Percentiles rank a stretch among this genome's conserved stretches.
Conservation (phyloP, 2,113 vertebrate genomes). For the Eurystomus gularis region DNA sequence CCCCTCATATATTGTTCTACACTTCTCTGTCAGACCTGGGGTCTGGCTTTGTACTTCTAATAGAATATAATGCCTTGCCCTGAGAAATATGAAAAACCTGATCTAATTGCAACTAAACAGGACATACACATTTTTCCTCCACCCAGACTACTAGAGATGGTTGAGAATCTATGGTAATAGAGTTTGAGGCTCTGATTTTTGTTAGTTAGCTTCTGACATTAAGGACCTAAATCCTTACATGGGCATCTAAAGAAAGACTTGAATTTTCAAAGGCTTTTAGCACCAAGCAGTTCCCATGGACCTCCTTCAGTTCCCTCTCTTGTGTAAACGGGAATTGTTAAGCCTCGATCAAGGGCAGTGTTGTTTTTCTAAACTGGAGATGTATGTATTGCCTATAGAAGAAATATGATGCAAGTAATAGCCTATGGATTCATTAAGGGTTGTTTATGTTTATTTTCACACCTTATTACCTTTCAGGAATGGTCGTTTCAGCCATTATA, state of each 20-base stretch:
- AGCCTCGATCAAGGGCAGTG: neutral
- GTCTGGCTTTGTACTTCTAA: neutral
- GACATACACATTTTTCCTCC: neutral
- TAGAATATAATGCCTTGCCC: neutral
- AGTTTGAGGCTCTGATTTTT: neutral
- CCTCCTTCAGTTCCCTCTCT: neutral
- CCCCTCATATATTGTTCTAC: neutral
- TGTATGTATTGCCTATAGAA: conserved; percentile 5
- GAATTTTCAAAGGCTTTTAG: conserved; percentile 23
- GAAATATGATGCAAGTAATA: conserved; percentile 42
- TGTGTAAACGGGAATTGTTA: neutral
- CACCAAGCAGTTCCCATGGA: neutral
- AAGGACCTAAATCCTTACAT: neutral
- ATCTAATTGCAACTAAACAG: neutral
- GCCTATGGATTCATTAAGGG: conserved; percentile 50
- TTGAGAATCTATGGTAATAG: neutral
- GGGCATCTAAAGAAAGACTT: neutral
- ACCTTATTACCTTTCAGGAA: neutral
- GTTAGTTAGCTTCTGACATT: neutral
- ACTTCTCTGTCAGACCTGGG: neutral
- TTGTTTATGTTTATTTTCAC: conserved; percentile 54
- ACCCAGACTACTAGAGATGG: neutral
- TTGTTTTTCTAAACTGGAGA: neutral
- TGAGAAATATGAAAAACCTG: neutral
- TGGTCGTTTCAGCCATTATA: conserved; percentile 8